Evolutionary conservation across 2,888 invertebrate genomes (phyloP).

Genomic region (Muschampia plurimacula): DNA sequence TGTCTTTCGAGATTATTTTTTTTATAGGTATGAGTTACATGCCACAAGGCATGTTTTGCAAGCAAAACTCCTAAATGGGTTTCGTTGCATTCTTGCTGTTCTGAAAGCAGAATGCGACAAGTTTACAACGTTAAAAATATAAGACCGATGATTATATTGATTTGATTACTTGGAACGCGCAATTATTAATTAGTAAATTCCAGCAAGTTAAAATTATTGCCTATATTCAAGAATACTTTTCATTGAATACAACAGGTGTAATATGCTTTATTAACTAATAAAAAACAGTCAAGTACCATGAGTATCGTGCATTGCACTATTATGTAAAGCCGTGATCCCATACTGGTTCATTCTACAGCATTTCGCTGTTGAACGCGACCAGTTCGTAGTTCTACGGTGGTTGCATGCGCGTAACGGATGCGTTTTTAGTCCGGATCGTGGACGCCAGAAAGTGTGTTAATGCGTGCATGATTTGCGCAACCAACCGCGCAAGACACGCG

Average conservation of each 20-base stretch:
- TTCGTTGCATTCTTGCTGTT: background rate
- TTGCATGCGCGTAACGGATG: slow-evolving; percentile 66
- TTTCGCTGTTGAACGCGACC: slow-evolving; percentile 24
- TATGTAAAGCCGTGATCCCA: slow-evolving; percentile 30
- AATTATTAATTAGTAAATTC: background rate
- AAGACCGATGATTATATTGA: background rate
- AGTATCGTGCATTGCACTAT: slow-evolving; percentile 27
- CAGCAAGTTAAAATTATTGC: background rate
- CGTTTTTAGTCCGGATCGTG: slow-evolving; percentile 73
- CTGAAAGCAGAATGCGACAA: background rate
- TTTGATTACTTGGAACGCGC: slow-evolving; percentile 10
- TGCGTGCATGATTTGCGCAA: slow-evolving; percentile 63
- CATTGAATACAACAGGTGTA: background rate
- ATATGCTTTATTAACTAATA: slow-evolving; percentile 23
- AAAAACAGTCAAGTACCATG: slow-evolving; percentile 21
- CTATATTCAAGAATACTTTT: slow-evolving; percentile 6
- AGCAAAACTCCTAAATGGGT: background rate
- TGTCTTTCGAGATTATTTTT: background rate
- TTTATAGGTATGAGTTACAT: background rate
- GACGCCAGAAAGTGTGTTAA: slow-evolving; percentile 77
- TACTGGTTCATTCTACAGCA: slow-evolving; percentile 27
- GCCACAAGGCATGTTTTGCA: background rate
- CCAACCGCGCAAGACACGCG: slow-evolving; percentile 72
- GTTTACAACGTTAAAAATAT: background rate
- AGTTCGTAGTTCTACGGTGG: slow-evolving; percentile 30